phyloP scores from a whole-genome alignment of 1,140 invertebrate species.

The Octopus sinensis region DNA sequence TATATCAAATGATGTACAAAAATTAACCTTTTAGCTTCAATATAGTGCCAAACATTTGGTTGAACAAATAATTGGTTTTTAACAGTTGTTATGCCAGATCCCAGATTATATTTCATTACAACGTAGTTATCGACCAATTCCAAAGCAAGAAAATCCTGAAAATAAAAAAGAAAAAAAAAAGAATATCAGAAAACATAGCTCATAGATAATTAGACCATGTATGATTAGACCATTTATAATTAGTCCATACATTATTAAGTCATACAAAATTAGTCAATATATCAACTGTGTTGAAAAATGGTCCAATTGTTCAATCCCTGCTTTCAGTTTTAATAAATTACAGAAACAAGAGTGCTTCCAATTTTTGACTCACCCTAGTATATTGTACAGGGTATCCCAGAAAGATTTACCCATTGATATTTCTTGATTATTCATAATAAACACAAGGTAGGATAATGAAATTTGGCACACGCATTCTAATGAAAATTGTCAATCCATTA shows the following conservation, averaged over 20 bases:
- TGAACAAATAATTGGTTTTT: constrained; percentile 63
- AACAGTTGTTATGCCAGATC: constrained; percentile 76
- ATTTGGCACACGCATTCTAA: no score
- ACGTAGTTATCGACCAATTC: constrained; percentile 84
- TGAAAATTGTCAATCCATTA: no score
- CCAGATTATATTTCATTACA: constrained; percentile 81
- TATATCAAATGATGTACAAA: background rate
- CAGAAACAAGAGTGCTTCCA: background rate
- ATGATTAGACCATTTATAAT: no score
- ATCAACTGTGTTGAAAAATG: no score
- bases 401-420: no score
- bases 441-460: no score
- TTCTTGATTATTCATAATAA: no score
- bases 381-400: no score
- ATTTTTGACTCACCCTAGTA: constrained; percentile 15
- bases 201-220: no score
- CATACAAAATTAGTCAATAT: no score
- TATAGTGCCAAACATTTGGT: constrained; percentile 81
- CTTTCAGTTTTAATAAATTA: constrained; percentile 17
- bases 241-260: no score
- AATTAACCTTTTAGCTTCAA: constrained; percentile 75
- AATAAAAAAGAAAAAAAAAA: background rate
- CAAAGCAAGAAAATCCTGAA: constrained; percentile 86
- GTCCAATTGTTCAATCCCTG: no score
- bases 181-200: background rate